Base-by-base conservation (phyloP, 2,888 invertebrate species). In the Philopedon plagiatum region DNA sequence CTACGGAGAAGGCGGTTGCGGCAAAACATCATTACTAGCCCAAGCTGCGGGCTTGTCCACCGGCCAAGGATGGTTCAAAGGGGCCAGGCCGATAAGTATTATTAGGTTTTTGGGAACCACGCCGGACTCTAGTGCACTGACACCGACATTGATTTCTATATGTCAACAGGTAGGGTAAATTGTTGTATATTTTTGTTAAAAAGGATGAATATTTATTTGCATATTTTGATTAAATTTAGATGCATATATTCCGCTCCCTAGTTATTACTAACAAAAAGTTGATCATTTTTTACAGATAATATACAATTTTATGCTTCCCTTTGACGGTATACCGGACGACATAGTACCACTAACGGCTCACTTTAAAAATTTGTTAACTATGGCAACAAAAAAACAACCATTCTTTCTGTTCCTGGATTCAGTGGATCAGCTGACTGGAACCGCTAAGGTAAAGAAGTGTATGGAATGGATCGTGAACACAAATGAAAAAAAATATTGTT, bases 1-100 rank as follows among this genome's bases (percentile, higher is more conserved):
- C 66, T 96, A 96, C 83, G 99, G 99, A 34, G 96, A 96, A 86
- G 96, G 98, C 81, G 99, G 99, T 44, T 98, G 98, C 82, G 99
- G 99, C 0, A 99, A 99, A 86, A 99, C 99, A 0, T 98, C 98
- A 15, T 87, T 99, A 0, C 87, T 99, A 70, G 94, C 99, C 0
- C 97, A 97, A 86, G 94, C 95, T 73, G 96, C 97, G 0, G 93
- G 94, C 21, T 89, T 94, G 84, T 85, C 83, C 0, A 93, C 93
- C 0, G 88, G 91, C 7, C 89, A 88, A 37, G 90, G 88, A 56
- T 95, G 94, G 94, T 92, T 93, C 74, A 87, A 88, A 18, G 91
- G 90, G 0, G 91, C 90, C 0, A 91, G 92, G 61, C 97, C 98
- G 0, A 91, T 97, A 18, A 93, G 95, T 83, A 90, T 98, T 73